Evolutionary conservation across 2,113 vertebrate species (phyloP), one percentile per base, ranked within the genome.

Genomic region (Reinhardtius hippoglossoides): DNA sequence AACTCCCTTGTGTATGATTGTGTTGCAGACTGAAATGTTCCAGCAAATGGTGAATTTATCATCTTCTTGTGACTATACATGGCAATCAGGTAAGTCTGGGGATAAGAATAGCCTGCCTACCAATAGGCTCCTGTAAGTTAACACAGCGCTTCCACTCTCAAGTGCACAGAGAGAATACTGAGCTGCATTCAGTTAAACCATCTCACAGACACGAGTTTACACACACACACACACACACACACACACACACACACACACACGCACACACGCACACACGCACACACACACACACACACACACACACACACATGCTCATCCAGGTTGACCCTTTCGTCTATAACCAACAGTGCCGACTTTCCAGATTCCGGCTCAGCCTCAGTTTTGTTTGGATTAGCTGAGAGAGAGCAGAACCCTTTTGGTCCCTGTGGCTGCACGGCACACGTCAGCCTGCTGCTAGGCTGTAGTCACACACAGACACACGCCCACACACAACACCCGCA

Each of bases 351-450:
- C 80, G 74, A 90, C 89, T 90, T 91, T 92, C 84, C 86, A 85
- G 85, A 82, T 77, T 88, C 65, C 66, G 83, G 87, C 86, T 89
- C 79, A 71, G 89, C 62, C 74, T 61, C 58, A 87, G 87, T 88
- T 88, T 90, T 94, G 94, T 94, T 94, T 95, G 86, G 92, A 94
- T 94, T 92, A 94, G 85, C 87, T 90, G 92, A 94, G 91, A 76
- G 88, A 90, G 92, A 92, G 87, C 92, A 92, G 93, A 92, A 71
- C 83, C 90, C 54, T 13, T 80, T 73, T 58, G 44, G 88, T 87
- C 88, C 86, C 87, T 73, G 76, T 75, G 91, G 87, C 78, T 87
- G 78, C 79, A 27, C 69, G 83, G 82, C 89, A 92, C 93, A 91
- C 84, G 90, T 89, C 93, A 81, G 83, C 87, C 85, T 89, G 89